These are phyloP conservation scores for Hoplodrina blanda DNA, from an alignment of 2,888 invertebrate species.

Conservation along the genomic window DNA sequence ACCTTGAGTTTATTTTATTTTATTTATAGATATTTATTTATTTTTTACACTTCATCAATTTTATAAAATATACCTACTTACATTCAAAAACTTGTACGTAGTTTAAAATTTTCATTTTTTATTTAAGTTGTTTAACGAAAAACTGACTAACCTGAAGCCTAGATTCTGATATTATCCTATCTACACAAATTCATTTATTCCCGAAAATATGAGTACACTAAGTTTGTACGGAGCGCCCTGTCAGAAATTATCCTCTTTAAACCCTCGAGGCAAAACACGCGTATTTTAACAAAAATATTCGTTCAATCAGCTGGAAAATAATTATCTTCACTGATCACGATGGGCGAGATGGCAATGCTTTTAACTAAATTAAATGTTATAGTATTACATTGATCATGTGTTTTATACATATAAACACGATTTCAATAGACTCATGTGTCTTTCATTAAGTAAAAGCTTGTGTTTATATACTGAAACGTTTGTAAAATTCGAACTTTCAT, in stretches of 20 bases:
- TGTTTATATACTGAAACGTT: neutral
- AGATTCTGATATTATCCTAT: too few species aligned
- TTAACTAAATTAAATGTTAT: constrained; percentile 53
- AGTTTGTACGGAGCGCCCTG: neutral
- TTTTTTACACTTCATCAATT: too few species aligned
- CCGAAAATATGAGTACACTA: too few species aligned
- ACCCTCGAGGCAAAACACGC: neutral
- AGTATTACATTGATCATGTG: constrained; percentile 24
- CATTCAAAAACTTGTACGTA: too few species aligned
- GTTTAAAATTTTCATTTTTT: too few species aligned
- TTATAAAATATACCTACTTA: too few species aligned
- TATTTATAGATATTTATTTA: too few species aligned
- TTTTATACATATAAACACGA: constrained; percentile 5
- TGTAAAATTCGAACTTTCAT: neutral
- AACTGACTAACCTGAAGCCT: too few species aligned
- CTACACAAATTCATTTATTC: too few species aligned
- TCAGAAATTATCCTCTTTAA: neutral
- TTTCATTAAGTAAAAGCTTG: constrained; percentile 40
- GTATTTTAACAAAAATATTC: constrained; percentile 43
- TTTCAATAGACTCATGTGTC: constrained; percentile 1
- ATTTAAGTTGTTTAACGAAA: too few species aligned
- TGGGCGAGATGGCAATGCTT: constrained; percentile 32
- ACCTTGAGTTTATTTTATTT: too few species aligned
- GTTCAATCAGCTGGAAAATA: constrained; percentile 39
- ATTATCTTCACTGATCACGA: constrained; percentile 22